A percentile compares a stretch with the other conserved stretches of the same genome.
These are phyloP conservation scores for Manis pentadactyla DNA, from an alignment of 2,797 vertebrate genomes.

Conservation along the genomic window DNA sequence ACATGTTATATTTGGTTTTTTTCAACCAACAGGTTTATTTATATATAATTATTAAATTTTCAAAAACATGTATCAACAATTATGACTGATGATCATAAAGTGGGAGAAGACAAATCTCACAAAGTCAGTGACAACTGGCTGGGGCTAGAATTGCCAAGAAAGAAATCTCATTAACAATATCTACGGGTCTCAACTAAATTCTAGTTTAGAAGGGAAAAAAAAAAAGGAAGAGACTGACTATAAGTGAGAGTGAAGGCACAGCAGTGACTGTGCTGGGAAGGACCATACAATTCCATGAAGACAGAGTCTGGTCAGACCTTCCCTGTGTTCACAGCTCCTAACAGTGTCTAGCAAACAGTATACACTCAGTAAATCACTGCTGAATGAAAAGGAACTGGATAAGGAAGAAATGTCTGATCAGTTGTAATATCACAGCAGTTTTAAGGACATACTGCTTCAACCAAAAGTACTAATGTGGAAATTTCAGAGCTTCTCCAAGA, in stretches of 20 bases:
- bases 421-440: not conserved
- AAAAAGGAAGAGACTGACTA: not conserved
- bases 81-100: not conserved
- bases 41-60: not conserved
- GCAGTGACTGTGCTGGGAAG: not conserved
- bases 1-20: not conserved
- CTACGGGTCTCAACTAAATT: not conserved
- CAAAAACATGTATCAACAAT: not conserved
- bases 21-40: constrained; percentile 10
- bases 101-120: constrained; percentile 11
- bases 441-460: constrained; percentile 43
- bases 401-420: not conserved
- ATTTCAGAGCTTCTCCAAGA: constrained; percentile 30
- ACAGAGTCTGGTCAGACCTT: not conserved
- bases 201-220: constrained; percentile 9
- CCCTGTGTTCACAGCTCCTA: not conserved
- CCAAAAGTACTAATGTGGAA: constrained; percentile 39
- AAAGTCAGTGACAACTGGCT: not conserved
- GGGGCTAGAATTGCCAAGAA: not conserved
- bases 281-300: not conserved
- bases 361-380: constrained; percentile 2
- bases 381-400: not conserved
- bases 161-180: not conserved
- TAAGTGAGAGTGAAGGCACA: not conserved
- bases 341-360: not conserved